Base-by-base conservation (phyloP, 2,113 vertebrate genomes). In the Tympanuchus pallidicinctus region DNA sequence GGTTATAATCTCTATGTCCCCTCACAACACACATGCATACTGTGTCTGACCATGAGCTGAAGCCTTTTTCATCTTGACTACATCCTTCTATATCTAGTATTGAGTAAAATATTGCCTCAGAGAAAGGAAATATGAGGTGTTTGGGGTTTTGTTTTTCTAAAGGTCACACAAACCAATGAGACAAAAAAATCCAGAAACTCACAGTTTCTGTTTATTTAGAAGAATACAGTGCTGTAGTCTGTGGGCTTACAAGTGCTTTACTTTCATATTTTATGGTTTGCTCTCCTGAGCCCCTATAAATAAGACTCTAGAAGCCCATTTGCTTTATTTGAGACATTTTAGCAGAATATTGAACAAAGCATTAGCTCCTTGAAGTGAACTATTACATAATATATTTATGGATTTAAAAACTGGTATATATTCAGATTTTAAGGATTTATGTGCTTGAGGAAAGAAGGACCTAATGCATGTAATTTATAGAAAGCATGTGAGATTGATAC, bases 401-500 rank as follows among this genome's bases (percentile, higher is more conserved):
- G 34, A 89, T 66, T 70, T 81, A 22, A 91, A 90, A 93, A 86
- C 56, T 43, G 18, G 15, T 85, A 27, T 61, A 84, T 63, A 67
- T n/a, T 91, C 81, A 84, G 64, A 86, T 69, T 89, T 42, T 83
- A 91, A 74, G 77, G 91, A 91, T 88, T 90, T 91, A 94, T 48
- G 11, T 11, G 15, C 65, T 77, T 56, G 45, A 76, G 60, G 54
- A 93, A 93, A 95, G 63, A 91, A 95, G 79, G 66, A 73, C 38
- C 27, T 92, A 97, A 96, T 96, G 89, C 72, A 78, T 95, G 48
- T 80, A 87, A 95, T 89, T 94, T 94, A 89, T 21, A 60, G 56
- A 72, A 86, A 65, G 79, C 52, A 90, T 91, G 54, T 86, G 82
- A 95, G 92, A 90, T 96, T 97, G 81, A 94, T 97, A 89, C 60